Percentiles rank a stretch among this genome's conserved stretches.
Evolutionary conservation across 2,113 vertebrate species (phyloP).

Genomic region (Zosterops borbonicus): DNA sequence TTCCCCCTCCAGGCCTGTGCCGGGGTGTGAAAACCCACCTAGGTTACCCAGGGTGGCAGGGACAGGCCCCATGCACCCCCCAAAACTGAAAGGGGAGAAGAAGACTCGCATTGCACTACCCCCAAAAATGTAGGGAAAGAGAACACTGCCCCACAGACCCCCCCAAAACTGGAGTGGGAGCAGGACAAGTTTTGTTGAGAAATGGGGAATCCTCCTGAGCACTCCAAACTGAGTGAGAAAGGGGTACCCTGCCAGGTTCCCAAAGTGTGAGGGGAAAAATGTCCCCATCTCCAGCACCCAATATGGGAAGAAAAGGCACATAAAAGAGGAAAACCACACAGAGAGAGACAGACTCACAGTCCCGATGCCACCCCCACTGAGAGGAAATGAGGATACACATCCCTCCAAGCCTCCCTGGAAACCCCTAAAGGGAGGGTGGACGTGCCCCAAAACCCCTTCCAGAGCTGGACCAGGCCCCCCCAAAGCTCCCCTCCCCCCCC

Average conservation of each 20-base stretch:
- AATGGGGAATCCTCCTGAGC: background rate
- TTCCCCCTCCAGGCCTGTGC: background rate
- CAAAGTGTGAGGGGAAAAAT: background rate
- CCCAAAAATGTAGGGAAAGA: background rate
- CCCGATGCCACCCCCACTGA: rapidly evolving
- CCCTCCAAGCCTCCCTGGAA: background rate
- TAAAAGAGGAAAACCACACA: background rate
- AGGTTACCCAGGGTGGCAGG: background rate
- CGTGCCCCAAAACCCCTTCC: background rate
- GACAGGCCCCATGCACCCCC: background rate
- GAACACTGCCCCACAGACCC: background rate
- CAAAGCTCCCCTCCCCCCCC: too few species aligned
- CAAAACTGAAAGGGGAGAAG: background rate
- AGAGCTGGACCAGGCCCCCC: background rate
- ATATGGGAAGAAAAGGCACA: background rate
- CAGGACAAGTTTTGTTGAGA: rapidly evolving
- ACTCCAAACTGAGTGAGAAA: background rate
- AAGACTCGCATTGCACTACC: background rate
- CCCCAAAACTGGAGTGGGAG: background rate
- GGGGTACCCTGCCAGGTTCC: background rate
- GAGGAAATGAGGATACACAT: background rate
- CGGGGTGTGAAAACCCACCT: rapidly evolving
- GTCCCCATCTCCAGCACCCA: rapidly evolving
- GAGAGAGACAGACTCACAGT: background rate
- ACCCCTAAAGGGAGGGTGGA: background rate